Conservation (phyloP, 2,797 vertebrate species). For the Accipiter minullus region DNA sequence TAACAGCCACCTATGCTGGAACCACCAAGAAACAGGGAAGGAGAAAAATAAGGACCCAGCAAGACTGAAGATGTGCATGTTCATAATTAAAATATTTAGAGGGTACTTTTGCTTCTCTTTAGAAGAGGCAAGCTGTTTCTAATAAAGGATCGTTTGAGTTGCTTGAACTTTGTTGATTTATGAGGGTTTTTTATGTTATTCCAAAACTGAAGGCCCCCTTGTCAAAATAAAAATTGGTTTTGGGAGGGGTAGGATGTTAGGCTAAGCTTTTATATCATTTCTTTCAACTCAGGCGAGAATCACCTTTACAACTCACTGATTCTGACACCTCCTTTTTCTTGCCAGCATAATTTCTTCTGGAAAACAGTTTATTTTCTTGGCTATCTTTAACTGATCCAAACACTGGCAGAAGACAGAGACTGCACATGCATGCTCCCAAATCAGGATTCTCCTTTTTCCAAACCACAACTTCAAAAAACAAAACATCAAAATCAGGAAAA, state of each 20-base stretch:
- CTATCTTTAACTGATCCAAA: neutral
- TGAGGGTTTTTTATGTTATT: neutral
- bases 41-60: neutral
- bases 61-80: neutral
- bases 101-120: neutral
- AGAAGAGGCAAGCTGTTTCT: constrained; percentile 37
- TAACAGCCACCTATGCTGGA: neutral
- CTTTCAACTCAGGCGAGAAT: neutral
- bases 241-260: neutral
- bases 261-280: neutral
- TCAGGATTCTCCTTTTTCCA: neutral
- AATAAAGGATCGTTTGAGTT: constrained; percentile 6
- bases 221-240: neutral
- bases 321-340: neutral
- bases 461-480: neutral
- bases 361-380: neutral
- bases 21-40: neutral
- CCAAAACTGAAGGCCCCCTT: neutral
- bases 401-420: neutral
- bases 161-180: constrained; percentile 15
- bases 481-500: neutral
- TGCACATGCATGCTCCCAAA: neutral
- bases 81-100: constrained; percentile 42
- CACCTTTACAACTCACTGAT: neutral
- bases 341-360: neutral